Evolutionary conservation across 2,888 invertebrate genomes (phyloP).

Genomic region (Lumbricus terrestris): DNA sequence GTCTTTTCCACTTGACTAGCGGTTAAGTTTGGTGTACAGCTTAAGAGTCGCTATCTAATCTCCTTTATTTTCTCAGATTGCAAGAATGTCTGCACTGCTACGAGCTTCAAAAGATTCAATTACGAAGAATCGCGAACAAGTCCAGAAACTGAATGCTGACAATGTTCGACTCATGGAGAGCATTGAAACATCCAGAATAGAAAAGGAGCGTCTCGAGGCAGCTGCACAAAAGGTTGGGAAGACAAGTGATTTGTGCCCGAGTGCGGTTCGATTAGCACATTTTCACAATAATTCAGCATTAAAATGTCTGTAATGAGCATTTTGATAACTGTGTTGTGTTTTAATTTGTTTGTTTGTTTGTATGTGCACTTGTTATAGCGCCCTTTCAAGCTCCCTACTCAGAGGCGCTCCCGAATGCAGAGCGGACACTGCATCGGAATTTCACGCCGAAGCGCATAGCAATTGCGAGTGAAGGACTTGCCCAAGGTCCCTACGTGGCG

Average conservation of each 20-base stretch:
- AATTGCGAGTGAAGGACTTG: too few species aligned
- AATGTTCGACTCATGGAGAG: constrained; percentile 52
- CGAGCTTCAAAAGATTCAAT: constrained; percentile 64
- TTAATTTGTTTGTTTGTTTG: too few species aligned
- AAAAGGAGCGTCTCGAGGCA: constrained; percentile 11
- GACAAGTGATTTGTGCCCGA: background rate
- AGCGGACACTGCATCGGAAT: too few species aligned
- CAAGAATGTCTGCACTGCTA: constrained; percentile 47
- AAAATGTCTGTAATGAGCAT: too few species aligned
- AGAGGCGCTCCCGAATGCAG: too few species aligned
- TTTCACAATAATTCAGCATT: too few species aligned
- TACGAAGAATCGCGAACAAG: constrained; percentile 63
- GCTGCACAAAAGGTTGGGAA: background rate
- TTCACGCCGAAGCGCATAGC: too few species aligned
- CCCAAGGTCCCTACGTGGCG: too few species aligned
- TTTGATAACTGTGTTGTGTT: too few species aligned
- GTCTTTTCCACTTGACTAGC: background rate
- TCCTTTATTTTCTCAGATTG: constrained; percentile 7
- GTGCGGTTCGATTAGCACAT: too few species aligned
- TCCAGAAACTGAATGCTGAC: constrained; percentile 59
- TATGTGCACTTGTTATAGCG: too few species aligned
- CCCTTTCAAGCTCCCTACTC: too few species aligned
- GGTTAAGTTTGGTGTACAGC: background rate
- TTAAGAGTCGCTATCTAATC: background rate
- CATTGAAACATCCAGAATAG: constrained; percentile 34